phyloP scores from a whole-genome alignment of 2,888 invertebrate species.

The Periphyllus acericola region DNA sequence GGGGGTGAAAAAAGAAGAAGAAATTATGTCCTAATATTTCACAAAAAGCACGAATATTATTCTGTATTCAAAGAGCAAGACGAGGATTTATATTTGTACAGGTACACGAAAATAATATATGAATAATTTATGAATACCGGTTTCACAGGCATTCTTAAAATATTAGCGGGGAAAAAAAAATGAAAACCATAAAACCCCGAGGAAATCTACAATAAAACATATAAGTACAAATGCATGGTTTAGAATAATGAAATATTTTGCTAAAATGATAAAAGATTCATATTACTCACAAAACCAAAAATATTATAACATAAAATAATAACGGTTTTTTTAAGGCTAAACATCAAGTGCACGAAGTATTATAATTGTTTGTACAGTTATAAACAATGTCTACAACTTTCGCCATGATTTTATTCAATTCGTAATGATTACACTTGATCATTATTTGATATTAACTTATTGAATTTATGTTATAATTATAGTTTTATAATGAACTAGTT shows the following conservation, averaged over 20 bases:
- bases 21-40: constrained; percentile 41
- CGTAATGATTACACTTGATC: not conserved
- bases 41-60: constrained; percentile 24
- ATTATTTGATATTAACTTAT: no score
- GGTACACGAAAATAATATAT: constrained; percentile 39
- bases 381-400: not conserved
- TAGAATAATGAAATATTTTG: constrained; percentile 29
- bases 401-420: not conserved
- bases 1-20: not conserved
- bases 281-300: not conserved
- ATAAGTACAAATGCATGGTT: not conserved
- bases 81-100: constrained; percentile 58
- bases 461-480: no score
- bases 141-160: constrained; percentile 34
- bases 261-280: constrained; percentile 3
- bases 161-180: constrained; percentile 36
- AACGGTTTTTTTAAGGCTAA: not conserved
- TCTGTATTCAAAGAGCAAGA: constrained; percentile 51
- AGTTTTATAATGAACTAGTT: no score
- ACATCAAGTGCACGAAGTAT: not conserved
- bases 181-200: constrained; percentile 7
- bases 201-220: constrained; percentile 35
- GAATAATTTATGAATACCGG: constrained; percentile 58
- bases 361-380: not conserved
- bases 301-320: not conserved